Evolutionary conservation across 2,888 invertebrate genomes (phyloP).

Genomic region (Eugnorisma glareosa): DNA sequence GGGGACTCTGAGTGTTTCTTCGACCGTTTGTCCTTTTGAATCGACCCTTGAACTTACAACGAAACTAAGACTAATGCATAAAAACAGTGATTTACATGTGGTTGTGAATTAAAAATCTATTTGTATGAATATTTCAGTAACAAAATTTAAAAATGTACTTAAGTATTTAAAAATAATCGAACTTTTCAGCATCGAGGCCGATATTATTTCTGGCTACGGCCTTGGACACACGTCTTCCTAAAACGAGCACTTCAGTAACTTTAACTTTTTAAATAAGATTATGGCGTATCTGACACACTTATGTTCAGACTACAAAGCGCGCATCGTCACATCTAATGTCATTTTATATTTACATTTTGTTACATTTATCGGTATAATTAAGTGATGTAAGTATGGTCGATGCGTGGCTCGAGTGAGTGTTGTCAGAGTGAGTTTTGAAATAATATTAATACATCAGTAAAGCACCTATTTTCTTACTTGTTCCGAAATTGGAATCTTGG

Average conservation of each 20-base stretch:
- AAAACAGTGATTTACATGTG: conserved; percentile 55
- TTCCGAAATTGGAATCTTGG: conserved; percentile 65
- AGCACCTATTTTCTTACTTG: conserved; percentile 77
- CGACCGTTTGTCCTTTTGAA: conserved; percentile 14
- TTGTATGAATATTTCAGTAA: conserved; percentile 48
- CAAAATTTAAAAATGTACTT: conserved; percentile 58
- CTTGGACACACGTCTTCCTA: conserved; percentile 63
- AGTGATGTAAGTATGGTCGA: conserved; percentile 38
- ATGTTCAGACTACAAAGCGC: conserved; percentile 29
- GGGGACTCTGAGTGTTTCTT: not conserved
- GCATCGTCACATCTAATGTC: conserved; percentile 34
- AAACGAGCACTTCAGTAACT: conserved; percentile 66
- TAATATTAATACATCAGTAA: conserved; percentile 66
- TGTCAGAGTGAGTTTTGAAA: conserved; percentile 61
- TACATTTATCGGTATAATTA: conserved; percentile 36
- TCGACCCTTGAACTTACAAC: conserved; percentile 30
- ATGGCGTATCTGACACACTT: conserved; percentile 29
- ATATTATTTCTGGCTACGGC: conserved; percentile 49
- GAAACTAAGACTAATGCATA: conserved; percentile 44
- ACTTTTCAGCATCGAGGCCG: conserved; percentile 15
- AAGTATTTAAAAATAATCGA: conserved; percentile 46
- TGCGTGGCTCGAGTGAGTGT: conserved; percentile 46
- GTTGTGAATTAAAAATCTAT: conserved; percentile 58
- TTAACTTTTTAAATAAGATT: conserved; percentile 68
- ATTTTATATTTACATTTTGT: conserved; percentile 49